Percentiles rank a stretch among this genome's conserved stretches.
These are phyloP conservation scores for Siniperca obscura DNA, from an alignment of 2,797 vertebrate species.

Conservation along the genomic window DNA sequence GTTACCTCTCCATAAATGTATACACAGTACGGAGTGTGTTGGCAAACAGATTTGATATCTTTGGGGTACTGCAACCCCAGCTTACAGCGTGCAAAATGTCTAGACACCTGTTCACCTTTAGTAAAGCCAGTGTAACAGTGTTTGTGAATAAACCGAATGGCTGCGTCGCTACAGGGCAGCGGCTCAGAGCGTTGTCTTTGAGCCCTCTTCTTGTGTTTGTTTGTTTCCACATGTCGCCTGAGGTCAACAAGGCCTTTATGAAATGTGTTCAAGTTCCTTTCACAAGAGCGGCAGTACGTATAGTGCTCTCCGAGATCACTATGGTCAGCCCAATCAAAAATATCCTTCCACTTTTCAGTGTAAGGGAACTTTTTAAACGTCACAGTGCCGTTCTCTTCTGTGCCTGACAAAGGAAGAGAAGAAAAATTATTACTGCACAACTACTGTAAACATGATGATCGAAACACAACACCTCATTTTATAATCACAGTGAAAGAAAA, in stretches of 20 bases:
- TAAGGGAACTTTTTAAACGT: conserved; percentile 26
- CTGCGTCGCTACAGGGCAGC: conserved; percentile 66
- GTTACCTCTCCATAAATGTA: conserved; percentile 79
- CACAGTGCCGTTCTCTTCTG: conserved; percentile 20
- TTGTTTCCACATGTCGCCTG: conserved; percentile 71
- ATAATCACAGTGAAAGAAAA: neutral
- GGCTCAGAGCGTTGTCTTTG: neutral
- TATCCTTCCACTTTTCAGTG: conserved; percentile 73
- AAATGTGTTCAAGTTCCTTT: conserved; percentile 63
- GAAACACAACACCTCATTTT: neutral
- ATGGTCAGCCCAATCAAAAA: conserved; percentile 68
- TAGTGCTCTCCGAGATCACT: conserved; percentile 74
- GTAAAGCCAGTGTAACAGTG: conserved; percentile 57
- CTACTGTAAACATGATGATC: neutral
- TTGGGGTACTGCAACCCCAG: conserved; percentile 76
- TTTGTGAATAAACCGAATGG: conserved; percentile 76
- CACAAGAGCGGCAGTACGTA: conserved; percentile 79
- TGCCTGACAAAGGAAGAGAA: conserved; percentile 46
- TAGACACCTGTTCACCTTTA: conserved; percentile 40
- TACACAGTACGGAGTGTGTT: conserved; percentile 81
- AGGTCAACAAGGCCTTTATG: conserved; percentile 68
- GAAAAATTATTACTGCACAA: conserved; percentile 8
- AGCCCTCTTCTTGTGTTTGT: conserved; percentile 64
- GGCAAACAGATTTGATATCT: conserved; percentile 73
- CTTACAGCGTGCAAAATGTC: conserved; percentile 62